These are phyloP conservation scores for Zaprionus davidi DNA, from an alignment of 1,140 invertebrate genomes.

Conservation along the genomic window DNA sequence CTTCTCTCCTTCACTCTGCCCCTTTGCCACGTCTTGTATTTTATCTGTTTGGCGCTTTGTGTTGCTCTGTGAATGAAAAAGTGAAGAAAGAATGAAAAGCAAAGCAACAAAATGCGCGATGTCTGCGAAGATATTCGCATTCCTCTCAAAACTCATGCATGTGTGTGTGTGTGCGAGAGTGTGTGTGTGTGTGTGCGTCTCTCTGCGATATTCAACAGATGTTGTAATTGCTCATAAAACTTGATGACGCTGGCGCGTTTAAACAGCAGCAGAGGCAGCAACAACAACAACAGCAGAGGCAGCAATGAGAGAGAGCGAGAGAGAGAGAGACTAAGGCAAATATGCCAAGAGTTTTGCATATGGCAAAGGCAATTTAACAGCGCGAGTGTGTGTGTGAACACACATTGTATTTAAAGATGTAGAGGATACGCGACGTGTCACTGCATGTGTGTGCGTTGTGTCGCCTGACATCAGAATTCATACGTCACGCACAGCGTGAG, in stretches of 20 bases:
- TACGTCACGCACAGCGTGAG: conserved; percentile 60
- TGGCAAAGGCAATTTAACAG: conserved; percentile 56
- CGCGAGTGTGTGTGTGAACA: conserved; percentile 28
- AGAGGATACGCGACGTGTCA: conserved; percentile 30
- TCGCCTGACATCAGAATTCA: conserved; percentile 75
- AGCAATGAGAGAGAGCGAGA: conserved; percentile 27
- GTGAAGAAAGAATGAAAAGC: conserved; percentile 39
- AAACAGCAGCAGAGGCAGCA: conserved; percentile 43
- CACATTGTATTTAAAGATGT: conserved; percentile 70
- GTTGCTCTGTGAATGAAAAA: conserved; percentile 41
- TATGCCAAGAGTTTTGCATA: conserved; percentile 61
- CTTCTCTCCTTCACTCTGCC: conserved; percentile 11
- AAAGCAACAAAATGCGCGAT: conserved; percentile 43
- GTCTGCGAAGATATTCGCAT: conserved; percentile 44
- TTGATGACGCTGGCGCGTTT: conserved; percentile 78
- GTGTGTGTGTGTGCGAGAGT: conserved; percentile 1
- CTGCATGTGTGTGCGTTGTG: not conserved
- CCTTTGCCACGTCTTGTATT: conserved; percentile 34
- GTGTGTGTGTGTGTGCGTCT: conserved; percentile 31
- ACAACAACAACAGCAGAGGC: conserved; percentile 16
- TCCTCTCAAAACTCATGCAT: conserved; percentile 18
- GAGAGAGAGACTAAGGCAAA: conserved; percentile 5
- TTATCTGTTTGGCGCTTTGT: conserved; percentile 72
- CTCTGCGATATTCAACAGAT: conserved; percentile 80
- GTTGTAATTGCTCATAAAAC: conserved; percentile 83